Conservation (phyloP, 2,888 invertebrate genomes). For the Pemphredon lugubris region DNA sequence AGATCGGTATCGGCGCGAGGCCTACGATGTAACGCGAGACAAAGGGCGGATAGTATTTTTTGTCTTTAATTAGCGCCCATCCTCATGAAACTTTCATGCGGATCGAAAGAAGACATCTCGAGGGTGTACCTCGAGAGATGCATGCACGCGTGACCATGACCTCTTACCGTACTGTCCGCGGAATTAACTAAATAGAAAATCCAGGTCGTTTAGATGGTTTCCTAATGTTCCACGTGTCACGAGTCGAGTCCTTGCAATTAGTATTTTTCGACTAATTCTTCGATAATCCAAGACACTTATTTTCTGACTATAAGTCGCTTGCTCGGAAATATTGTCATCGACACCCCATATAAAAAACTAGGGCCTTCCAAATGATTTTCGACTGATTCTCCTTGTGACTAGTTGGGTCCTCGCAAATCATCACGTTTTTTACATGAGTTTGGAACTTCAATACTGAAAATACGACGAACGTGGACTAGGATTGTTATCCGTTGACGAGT, state of each 20-base stretch:
- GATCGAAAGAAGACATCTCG: constrained; percentile 50
- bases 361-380: too few species aligned
- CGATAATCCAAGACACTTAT: too few species aligned
- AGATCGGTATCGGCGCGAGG: constrained; percentile 11
- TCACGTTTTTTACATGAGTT: too few species aligned
- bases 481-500: too few species aligned
- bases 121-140: constrained; percentile 41
- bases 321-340: too few species aligned
- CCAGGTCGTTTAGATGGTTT: constrained; percentile 56
- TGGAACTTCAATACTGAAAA: too few species aligned
- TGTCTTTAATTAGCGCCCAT: constrained; percentile 53
- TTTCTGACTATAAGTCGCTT: too few species aligned
- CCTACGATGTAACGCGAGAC: not conserved
- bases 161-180: constrained; percentile 40
- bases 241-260: not conserved
- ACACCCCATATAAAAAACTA: too few species aligned
- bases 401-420: too few species aligned
- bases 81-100: constrained; percentile 45
- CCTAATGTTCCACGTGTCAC: constrained; percentile 47
- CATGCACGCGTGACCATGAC: constrained; percentile 52
- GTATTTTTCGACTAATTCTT: not conserved
- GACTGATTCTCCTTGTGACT: too few species aligned
- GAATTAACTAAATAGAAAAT: constrained; percentile 60
- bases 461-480: too few species aligned
- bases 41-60: constrained; percentile 4